Conservation (phyloP, 2,888 invertebrate species). For the Creontiades dilutus region DNA sequence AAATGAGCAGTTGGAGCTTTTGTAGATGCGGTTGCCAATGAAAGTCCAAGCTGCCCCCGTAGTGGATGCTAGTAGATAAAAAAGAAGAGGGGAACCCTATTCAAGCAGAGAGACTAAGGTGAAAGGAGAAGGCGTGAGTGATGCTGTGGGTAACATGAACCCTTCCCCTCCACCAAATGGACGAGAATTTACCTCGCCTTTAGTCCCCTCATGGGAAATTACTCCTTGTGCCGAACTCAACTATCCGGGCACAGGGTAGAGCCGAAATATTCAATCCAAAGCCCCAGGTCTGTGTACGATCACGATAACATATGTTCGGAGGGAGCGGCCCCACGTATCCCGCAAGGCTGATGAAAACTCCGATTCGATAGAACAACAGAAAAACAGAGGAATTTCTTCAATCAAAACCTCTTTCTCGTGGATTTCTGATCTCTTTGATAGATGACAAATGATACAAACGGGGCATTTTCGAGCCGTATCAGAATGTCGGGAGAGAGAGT, state of each 20-base stretch:
- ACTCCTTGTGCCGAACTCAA: slow-evolving; percentile 47
- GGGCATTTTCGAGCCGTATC: too few relatives aligned
- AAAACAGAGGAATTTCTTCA: not conserved
- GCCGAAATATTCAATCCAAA: slow-evolving; percentile 10
- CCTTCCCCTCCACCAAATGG: slow-evolving; percentile 51
- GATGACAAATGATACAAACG: too few relatives aligned
- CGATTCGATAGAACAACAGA: not conserved
- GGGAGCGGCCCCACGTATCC: too few relatives aligned
- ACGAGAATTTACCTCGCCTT: slow-evolving; percentile 56
- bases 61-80: too few relatives aligned
- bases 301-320: slow-evolving; percentile 17
- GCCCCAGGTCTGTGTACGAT: not conserved
- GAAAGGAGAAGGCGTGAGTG: not conserved
- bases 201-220: slow-evolving; percentile 58
- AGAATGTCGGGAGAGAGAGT: too few relatives aligned
- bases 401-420: not conserved
- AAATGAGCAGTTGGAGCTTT: too few relatives aligned
- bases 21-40: too few relatives aligned
- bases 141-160: slow-evolving; percentile 13
- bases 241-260: not conserved
- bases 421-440: not conserved
- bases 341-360: not conserved
- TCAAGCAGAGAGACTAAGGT: not conserved
- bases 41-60: too few relatives aligned
- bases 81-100: not conserved